phyloP scores from a whole-genome alignment of 2,888 invertebrate species.

The Heliconius aoede region DNA sequence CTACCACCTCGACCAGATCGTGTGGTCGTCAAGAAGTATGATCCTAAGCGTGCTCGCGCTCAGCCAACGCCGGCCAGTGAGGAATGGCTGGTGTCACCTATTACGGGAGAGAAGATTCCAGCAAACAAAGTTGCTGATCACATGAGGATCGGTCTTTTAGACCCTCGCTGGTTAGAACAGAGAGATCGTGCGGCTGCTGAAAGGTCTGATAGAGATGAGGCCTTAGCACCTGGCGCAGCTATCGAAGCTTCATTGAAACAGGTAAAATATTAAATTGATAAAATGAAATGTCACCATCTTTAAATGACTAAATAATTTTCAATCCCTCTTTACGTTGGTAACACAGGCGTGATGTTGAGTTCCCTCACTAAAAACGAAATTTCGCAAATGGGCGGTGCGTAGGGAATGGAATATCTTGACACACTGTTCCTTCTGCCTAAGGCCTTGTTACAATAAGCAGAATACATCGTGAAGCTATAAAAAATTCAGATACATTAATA shows the following conservation, averaged over 20 bases:
- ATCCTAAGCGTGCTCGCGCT: constrained; percentile 90
- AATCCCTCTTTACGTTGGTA: not conserved
- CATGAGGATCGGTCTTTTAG: constrained; percentile 97
- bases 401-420: not conserved
- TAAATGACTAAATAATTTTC: not conserved
- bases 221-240: constrained; percentile 88
- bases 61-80: constrained; percentile 86
- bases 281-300: not conserved
- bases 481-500: not conserved
- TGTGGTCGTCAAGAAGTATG: constrained; percentile 98
- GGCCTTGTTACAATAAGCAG: not conserved
- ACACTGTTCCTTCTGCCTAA: not conserved
- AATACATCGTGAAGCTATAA: not conserved
- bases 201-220: constrained; percentile 91
- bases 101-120: constrained; percentile 98
- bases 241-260: constrained; percentile 98
- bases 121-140: constrained; percentile 99
- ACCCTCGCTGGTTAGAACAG: constrained; percentile 99
- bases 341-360: not conserved
- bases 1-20: constrained; percentile 95
- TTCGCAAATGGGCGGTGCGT: not conserved
- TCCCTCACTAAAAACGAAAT: not conserved
- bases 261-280: constrained; percentile 50
- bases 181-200: constrained; percentile 97
- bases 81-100: constrained; percentile 98